Evolutionary conservation across 2,888 invertebrate genomes (phyloP), one percentile per base, ranked within the genome.

Genomic region (Melolontha melolontha): DNA sequence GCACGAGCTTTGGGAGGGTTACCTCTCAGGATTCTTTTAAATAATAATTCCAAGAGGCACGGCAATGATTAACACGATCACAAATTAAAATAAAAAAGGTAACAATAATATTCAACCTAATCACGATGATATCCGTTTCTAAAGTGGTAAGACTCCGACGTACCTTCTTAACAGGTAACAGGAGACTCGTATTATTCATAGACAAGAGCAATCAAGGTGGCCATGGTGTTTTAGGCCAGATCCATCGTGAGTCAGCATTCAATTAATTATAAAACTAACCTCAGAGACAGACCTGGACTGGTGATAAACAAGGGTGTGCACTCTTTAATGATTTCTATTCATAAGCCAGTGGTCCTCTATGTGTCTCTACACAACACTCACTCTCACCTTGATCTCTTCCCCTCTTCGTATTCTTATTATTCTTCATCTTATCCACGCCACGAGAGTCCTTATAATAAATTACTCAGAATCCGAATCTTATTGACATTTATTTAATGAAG

Each of bases 261-360:
- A 77, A 78, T 78, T 77, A 78, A 78, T 78, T 78, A 78, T 74
- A 75, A 75, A 76, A 73, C 73, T 75, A 72, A 73, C 73, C 71
- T 62, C 47, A 73, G 70, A 72, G 76, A 76, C 75, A 75, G 75
- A 71, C 70, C 44, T 49, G 47, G 71, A 66, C 71, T 72, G 66
- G 74, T 74, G 75, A 76, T 77, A 77, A 77, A 77, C 77, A 77
- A 76, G 77, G 77, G 75, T 74, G 77, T 75, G 74, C 71, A 73
- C 69, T 72, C 74, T 71, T 74, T 75, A 75, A 75, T 75, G 74
- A 76, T 73, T 74, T 72, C 74, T 75, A 74, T 75, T 74, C 73
- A 74, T 71, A 70, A 68, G 57, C 49, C 50, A 47, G 50, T 27
- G 52, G 41, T 51, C n/a, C 55, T 55, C 41, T 42, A 29, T 54